Base-by-base conservation (phyloP, 2,888 invertebrate species). In the Philaethria dido region DNA sequence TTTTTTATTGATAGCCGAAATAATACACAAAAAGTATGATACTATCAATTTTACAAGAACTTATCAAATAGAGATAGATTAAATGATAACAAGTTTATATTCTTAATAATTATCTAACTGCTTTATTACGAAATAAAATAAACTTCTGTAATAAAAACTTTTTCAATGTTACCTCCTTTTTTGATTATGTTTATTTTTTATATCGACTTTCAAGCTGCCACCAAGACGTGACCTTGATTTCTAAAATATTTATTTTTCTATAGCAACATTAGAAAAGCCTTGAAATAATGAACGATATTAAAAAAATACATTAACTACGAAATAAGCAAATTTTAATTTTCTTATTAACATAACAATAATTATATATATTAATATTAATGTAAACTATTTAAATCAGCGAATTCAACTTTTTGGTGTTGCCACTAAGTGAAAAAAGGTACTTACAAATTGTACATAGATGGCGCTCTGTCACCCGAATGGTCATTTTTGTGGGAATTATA, bases 391-490 rank as follows among this genome's bases (percentile, higher is more conserved):
- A 33, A 29, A 8, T 33, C 9, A 33, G 6, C 13, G 1, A 16
- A 33, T 6, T 18, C 16, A 18, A 11, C 3, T 18, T 33, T 36
- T 39, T 6, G 29, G 59, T 25, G 44, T 6, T 60, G 59, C 45
- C 45, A 57, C 33, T 20, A 39, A 8, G 22, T 25, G 45, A 11
- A 16, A 36, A 45, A 50, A 36, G 66, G 20, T 77, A 88, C 88
- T 87, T 80, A 91, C 91, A 77, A 74, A 68, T 83, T 85, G 69
- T 88, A 89, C 87, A 91, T 91, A 39, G 91, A 83, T 1, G 92
- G 91, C 22, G 84, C 73, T 74, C 88, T 80, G 14, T 88, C 86
- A 62, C 77, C 81, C 14, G 77, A 73, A 6, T 76, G 80, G 16
- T 85, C 81, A 60, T 85, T 77, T 62, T 82, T 81, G 44, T 86